Percentiles rank a stretch among this genome's conserved stretches.
Conservation (phyloP, 1,140 invertebrate genomes). For the Tetramorium simillimum region DNA sequence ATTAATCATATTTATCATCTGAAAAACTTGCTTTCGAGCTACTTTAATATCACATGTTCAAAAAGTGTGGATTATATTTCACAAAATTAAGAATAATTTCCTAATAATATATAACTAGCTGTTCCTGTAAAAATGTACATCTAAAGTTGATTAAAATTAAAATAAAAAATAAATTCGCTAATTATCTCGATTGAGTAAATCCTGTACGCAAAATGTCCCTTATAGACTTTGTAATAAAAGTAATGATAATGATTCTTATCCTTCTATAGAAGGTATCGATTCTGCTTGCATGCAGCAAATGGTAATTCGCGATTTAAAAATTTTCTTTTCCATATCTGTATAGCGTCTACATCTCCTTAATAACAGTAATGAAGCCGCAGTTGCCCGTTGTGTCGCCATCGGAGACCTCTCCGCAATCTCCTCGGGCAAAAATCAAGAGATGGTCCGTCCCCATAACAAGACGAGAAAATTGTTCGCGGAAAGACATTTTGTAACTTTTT, state of each 20-base stretch:
- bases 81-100: background rate
- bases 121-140: background rate
- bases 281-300: background rate
- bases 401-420: conserved; percentile 34
- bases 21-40: background rate
- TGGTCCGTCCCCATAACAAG: background rate
- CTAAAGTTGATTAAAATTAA: background rate
- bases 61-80: background rate
- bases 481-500: conserved; percentile 19
- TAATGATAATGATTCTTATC: background rate
- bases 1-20: background rate
- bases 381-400: conserved; percentile 16
- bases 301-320: conserved; percentile 44
- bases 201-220: background rate
- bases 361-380: conserved; percentile 48
- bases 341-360: conserved; percentile 36
- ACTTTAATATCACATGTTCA: background rate
- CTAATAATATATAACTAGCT: background rate
- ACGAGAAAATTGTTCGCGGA: background rate
- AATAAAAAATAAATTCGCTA: background rate
- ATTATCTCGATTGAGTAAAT: background rate
- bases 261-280: background rate
- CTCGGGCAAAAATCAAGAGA: conserved; percentile 36
- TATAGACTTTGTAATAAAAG: background rate
- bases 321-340: background rate